phyloP scores from a whole-genome alignment of 1,140 invertebrate species.

The Sweltsa coloradensis region DNA sequence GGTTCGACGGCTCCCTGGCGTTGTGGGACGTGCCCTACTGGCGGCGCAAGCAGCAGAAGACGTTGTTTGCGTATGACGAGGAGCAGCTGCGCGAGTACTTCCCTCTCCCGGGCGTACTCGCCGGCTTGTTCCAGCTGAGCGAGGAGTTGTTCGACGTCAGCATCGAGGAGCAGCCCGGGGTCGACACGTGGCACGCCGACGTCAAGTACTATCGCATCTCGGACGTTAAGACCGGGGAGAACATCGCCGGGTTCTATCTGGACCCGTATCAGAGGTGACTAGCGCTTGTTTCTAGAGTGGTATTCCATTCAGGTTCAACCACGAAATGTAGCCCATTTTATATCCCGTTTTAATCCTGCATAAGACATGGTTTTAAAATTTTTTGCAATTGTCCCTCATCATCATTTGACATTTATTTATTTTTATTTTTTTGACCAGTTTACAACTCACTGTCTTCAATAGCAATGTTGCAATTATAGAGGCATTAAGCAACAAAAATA shows the following conservation, averaged over 20 bases:
- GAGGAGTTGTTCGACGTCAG: slow-evolving; percentile 70
- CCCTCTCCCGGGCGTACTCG: slow-evolving; percentile 61
- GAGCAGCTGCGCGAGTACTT: slow-evolving; percentile 68
- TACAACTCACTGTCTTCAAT: too few relatives aligned
- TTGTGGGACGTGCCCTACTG: slow-evolving; percentile 83
- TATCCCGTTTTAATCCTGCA: too few relatives aligned
- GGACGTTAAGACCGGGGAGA: slow-evolving; percentile 49
- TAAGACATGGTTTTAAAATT: too few relatives aligned
- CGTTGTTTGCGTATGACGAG: slow-evolving; percentile 56
- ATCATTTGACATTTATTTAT: too few relatives aligned
- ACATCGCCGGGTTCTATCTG: slow-evolving; percentile 68
- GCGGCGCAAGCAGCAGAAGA: slow-evolving; percentile 54
- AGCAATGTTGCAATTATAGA: too few relatives aligned
- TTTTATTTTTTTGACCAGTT: too few relatives aligned
- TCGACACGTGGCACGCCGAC: slow-evolving; percentile 69
- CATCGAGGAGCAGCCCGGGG: slow-evolving; percentile 49
- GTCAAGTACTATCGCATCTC: slow-evolving; percentile 73
- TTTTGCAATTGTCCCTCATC: too few relatives aligned
- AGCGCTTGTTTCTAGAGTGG: slow-evolving; percentile 1
- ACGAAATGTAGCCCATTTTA: too few relatives aligned
- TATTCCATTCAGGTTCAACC: too few relatives aligned
- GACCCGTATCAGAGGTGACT: slow-evolving; percentile 63
- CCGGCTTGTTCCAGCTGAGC: slow-evolving; percentile 59
- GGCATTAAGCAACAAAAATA: too few relatives aligned
- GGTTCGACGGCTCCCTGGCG: slow-evolving; percentile 54